These are phyloP conservation scores for Belgica antarctica DNA, from an alignment of 2,888 invertebrate genomes.

Conservation along the genomic window DNA sequence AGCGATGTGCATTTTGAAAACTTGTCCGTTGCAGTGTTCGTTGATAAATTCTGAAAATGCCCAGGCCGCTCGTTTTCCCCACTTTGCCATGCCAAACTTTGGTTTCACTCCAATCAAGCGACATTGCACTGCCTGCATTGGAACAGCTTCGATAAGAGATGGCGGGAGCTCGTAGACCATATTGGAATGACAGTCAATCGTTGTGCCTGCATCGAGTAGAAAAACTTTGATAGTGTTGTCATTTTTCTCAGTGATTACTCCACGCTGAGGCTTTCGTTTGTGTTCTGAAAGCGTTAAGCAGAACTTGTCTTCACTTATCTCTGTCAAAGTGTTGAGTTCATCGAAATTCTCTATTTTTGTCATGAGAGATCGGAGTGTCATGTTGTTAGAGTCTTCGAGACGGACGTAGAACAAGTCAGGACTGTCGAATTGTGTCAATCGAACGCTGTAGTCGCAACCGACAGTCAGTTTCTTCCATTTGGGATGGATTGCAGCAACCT, in stretches of 20 bases:
- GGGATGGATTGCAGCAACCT: background rate
- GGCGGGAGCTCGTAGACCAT: background rate
- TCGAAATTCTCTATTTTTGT: background rate
- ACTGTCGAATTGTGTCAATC: background rate
- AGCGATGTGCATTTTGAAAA: background rate
- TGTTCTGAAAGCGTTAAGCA: background rate
- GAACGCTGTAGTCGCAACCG: background rate
- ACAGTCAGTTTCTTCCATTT: background rate
- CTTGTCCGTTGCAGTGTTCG: background rate
- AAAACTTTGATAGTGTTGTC: background rate
- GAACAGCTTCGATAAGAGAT: constrained; percentile 47
- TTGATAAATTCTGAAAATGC: background rate
- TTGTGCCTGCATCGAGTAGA: background rate
- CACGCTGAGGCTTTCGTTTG: background rate
- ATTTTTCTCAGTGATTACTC: background rate
- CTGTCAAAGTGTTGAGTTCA: background rate
- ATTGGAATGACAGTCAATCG: background rate
- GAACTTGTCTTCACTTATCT: background rate
- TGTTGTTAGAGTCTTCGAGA: constrained; percentile 59
- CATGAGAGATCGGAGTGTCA: constrained; percentile 48
- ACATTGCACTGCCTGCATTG: constrained; percentile 67
- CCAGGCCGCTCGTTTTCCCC: background rate
- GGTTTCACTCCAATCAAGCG: constrained; percentile 59
- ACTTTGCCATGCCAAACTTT: background rate
- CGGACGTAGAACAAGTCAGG: constrained; percentile 61